Evolutionary conservation across 1,140 invertebrate species (phyloP).

Genomic region (Penaeus chinensis): DNA sequence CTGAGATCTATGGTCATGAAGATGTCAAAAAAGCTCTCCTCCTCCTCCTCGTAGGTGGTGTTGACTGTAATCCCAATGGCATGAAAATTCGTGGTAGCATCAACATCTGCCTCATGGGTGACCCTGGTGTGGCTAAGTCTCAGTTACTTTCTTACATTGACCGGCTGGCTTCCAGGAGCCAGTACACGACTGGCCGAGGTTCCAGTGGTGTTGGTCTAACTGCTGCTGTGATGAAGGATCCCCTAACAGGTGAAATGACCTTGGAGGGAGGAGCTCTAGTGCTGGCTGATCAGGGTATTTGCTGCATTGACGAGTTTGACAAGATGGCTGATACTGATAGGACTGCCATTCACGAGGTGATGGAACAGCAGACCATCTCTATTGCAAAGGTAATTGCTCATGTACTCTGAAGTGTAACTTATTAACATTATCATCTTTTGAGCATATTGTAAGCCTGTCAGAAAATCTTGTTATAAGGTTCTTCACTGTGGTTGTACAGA

Average conservation of each 20-base stretch:
- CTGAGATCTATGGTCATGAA: conserved; percentile 98
- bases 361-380: conserved; percentile 99
- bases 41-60: conserved; percentile 93
- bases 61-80: conserved; percentile 85
- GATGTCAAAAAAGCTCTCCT: conserved; percentile 98
- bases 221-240: conserved; percentile 97
- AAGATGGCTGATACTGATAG: conserved; percentile 98
- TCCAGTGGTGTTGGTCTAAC: conserved; percentile 98
- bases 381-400: conserved; percentile 88
- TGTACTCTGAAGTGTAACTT: not conserved
- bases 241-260: conserved; percentile 96
- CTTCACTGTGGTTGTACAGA: not conserved
- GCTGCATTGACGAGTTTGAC: conserved; percentile 99
- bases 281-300: conserved; percentile 95
- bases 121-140: conserved; percentile 99
- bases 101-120: conserved; percentile 99
- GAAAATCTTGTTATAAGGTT: not conserved
- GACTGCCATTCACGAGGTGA: conserved; percentile 98
- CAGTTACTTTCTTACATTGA: conserved; percentile 96
- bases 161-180: conserved; percentile 89
- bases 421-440: not conserved
- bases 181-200: conserved; percentile 97
- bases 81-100: conserved; percentile 87
- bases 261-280: conserved; percentile 98
- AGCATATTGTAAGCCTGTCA: too few species aligned